Evolutionary conservation across 1,140 invertebrate genomes (phyloP).

Genomic region (Drosophila melanica): DNA sequence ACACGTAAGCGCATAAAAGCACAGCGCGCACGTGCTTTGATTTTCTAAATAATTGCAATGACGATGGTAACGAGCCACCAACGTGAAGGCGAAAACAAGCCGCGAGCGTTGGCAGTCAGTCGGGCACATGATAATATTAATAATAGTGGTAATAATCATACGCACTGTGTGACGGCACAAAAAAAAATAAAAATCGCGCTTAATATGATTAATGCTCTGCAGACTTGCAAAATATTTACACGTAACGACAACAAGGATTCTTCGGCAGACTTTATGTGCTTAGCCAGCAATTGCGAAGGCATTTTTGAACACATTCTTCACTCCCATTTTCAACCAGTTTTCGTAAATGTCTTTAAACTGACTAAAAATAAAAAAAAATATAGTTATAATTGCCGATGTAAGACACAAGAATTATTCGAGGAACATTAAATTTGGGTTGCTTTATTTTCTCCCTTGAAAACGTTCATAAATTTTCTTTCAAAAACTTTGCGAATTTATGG

Average conservation of each 20-base stretch:
- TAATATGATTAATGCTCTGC: conserved; percentile 77
- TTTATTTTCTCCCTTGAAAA: background rate
- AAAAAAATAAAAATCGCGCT: conserved; percentile 46
- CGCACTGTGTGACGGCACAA: conserved; percentile 73
- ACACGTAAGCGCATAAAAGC: conserved; percentile 75
- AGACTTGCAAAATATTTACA: conserved; percentile 74
- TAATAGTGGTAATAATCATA: conserved; percentile 83
- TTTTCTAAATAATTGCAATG: conserved; percentile 81
- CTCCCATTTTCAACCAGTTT: conserved; percentile 16
- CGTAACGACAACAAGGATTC: conserved; percentile 46
- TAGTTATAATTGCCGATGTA: conserved; percentile 1
- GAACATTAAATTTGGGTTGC: background rate
- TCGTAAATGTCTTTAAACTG: conserved; percentile 1
- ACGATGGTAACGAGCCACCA: conserved; percentile 46
- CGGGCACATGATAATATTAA: conserved; percentile 78
- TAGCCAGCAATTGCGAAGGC: conserved; percentile 8
- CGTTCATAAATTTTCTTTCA: conserved; percentile 3
- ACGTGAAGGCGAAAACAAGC: conserved; percentile 33
- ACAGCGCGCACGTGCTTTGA: conserved; percentile 77
- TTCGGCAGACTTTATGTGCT: conserved; percentile 12
- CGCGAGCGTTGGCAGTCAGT: conserved; percentile 47
- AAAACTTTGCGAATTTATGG: conserved; percentile 16
- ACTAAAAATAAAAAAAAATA: background rate
- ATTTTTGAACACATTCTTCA: conserved; percentile 16
- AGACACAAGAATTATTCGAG: background rate